phyloP scores from a whole-genome alignment of 2,888 invertebrate species.

The Sceliomorpha sp. region DNA sequence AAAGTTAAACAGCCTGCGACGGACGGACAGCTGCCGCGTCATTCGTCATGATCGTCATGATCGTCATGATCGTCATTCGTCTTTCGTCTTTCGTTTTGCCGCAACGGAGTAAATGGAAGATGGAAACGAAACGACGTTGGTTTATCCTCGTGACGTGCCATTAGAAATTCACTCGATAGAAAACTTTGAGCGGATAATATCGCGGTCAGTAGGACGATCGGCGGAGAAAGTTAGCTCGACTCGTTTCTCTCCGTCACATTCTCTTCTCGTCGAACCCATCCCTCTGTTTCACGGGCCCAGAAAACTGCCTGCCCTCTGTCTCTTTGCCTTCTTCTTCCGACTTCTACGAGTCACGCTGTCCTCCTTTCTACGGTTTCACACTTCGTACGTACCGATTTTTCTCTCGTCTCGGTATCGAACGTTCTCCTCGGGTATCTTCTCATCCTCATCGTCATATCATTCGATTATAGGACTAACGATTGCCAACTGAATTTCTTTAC shows the following conservation, averaged over 20 bases:
- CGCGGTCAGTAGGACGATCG: constrained; percentile 77
- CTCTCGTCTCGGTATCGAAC: not conserved
- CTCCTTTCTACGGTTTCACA: constrained; percentile 54
- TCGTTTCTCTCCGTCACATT: constrained; percentile 48
- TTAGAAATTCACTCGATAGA: constrained; percentile 61
- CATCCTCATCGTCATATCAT: constrained; percentile 3
- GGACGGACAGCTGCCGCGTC: too few relatives aligned
- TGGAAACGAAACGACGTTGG: constrained; percentile 14
- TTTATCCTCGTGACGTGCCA: constrained; percentile 27
- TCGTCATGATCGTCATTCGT: too few relatives aligned
- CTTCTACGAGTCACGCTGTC: constrained; percentile 35
- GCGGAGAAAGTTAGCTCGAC: constrained; percentile 74
- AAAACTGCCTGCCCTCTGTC: constrained; percentile 28
- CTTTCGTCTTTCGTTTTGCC: too few relatives aligned
- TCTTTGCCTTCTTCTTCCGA: constrained; percentile 24
- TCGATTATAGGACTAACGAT: too few relatives aligned
- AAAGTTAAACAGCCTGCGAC: constrained; percentile 15
- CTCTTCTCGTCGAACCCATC: constrained; percentile 43
- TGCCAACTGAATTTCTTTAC: too few relatives aligned
- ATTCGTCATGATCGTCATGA: too few relatives aligned
- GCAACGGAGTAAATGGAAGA: constrained; percentile 14
- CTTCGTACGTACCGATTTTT: constrained; percentile 23
- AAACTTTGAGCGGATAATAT: constrained; percentile 73
- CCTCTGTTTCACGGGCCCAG: constrained; percentile 33
- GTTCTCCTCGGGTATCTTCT: constrained; percentile 7